phyloP scores from a whole-genome alignment of 2,113 vertebrate species.

The Sula dactylatra region DNA sequence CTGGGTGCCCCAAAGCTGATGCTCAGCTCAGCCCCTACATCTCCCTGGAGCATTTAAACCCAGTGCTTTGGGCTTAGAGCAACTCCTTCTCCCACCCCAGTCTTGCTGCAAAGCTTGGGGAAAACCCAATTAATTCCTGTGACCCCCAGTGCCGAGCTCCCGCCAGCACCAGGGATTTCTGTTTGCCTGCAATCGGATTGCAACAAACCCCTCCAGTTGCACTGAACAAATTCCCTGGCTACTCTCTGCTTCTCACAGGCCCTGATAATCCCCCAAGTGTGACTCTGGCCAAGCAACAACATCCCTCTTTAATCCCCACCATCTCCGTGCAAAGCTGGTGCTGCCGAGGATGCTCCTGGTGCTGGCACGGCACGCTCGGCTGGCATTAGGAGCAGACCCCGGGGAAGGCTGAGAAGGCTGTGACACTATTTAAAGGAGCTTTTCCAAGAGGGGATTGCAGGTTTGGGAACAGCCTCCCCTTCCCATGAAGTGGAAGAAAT shows the following conservation, averaged over 20 bases:
- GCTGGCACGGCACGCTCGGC: not conserved
- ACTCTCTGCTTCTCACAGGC: not conserved
- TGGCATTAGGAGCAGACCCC: rapidly evolving
- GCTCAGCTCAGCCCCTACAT: not conserved
- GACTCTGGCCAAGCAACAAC: not conserved
- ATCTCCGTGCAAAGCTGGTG: rapidly evolving
- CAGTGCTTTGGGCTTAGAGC: not conserved
- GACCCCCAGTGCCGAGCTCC: not conserved
- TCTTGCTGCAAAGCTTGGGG: not conserved
- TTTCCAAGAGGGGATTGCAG: not conserved
- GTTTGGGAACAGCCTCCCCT: not conserved
- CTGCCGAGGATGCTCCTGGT: not conserved
- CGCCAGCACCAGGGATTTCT: not conserved
- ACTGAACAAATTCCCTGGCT: slow-evolving; percentile 7
- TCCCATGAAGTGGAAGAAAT: not conserved
- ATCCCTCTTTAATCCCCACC: not conserved
- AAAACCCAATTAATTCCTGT: slow-evolving; percentile 3
- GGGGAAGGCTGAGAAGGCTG: not conserved
- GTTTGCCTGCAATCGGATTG: slow-evolving; percentile 2
- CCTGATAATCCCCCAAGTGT: not conserved
- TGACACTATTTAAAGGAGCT: not conserved
- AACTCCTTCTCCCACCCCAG: not conserved
- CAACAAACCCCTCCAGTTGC: not conserved
- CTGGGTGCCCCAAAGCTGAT: not conserved
- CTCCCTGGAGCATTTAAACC: not conserved